phyloP scores from a whole-genome alignment of 1,140 invertebrate genomes.

The Hyles vespertilio region DNA sequence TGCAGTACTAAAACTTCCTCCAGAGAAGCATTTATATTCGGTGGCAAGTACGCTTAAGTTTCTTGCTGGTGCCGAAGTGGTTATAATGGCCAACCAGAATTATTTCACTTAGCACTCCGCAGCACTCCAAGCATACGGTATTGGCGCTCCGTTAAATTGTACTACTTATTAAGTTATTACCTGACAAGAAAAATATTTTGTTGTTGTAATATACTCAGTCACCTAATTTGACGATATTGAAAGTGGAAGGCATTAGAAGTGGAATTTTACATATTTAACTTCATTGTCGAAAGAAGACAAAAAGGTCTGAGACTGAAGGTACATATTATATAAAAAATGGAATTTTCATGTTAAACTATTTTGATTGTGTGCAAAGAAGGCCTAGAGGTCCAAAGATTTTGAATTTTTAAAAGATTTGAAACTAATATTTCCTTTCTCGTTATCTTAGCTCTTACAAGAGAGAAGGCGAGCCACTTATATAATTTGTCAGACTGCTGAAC shows the following conservation, averaged over 20 bases:
- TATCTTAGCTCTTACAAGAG: too few relatives aligned
- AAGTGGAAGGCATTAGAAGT: neutral
- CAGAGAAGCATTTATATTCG: slow-evolving; percentile 24
- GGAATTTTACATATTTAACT: too few relatives aligned
- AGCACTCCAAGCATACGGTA: neutral
- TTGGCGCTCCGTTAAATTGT: neutral
- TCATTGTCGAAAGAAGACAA: too few relatives aligned
- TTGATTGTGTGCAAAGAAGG: too few relatives aligned
- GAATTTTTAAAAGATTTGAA: too few relatives aligned
- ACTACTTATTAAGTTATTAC: neutral
- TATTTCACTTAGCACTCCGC: slow-evolving; percentile 17
- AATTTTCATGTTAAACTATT: too few relatives aligned
- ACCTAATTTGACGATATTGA: neutral
- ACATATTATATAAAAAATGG: too few relatives aligned
- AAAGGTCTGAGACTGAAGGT: too few relatives aligned
- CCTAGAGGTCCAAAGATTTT: too few relatives aligned
- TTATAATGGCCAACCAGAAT: slow-evolving; percentile 19
- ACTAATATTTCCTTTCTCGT: too few relatives aligned
- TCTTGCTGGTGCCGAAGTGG: slow-evolving; percentile 23
- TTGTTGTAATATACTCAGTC: neutral
- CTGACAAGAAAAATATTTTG: neutral
- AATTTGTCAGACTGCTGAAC: too few relatives aligned
- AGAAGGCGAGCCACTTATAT: too few relatives aligned
- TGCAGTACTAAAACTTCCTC: slow-evolving; percentile 13
- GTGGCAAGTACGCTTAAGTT: slow-evolving; percentile 27